A percentile compares a stretch with the other conserved stretches of the same genome.
These are phyloP conservation scores for Lasaia peninsularis DNA, from an alignment of 1,140 invertebrate species.

Conservation along the genomic window DNA sequence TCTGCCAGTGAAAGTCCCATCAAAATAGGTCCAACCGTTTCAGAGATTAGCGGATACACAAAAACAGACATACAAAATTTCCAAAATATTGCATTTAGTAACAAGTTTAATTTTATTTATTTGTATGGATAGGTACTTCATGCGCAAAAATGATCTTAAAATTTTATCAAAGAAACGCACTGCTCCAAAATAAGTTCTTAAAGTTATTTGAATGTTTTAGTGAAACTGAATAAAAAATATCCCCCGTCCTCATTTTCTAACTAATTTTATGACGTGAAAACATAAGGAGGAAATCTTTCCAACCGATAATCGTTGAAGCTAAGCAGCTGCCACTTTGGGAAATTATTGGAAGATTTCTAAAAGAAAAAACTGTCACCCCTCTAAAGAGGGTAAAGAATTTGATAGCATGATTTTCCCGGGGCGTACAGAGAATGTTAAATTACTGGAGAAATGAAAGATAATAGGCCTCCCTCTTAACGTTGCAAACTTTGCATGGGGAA, in stretches of 20 bases:
- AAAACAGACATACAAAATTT: too few relatives aligned
- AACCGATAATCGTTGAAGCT: constrained; percentile 68
- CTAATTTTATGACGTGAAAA: constrained; percentile 37
- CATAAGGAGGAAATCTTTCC: constrained; percentile 53
- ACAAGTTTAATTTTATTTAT: too few relatives aligned
- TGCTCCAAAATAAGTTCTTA: too few relatives aligned
- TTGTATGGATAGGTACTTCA: too few relatives aligned
- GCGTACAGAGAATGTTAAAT: constrained; percentile 70
- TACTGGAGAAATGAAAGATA: constrained; percentile 74
- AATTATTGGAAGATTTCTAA: constrained; percentile 71
- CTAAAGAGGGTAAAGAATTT: constrained; percentile 57
- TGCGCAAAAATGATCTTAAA: too few relatives aligned
- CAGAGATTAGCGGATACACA: too few relatives aligned
- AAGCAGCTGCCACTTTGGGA: constrained; percentile 70
- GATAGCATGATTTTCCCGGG: constrained; percentile 69
- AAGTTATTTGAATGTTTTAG: background rate
- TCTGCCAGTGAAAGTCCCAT: too few relatives aligned
- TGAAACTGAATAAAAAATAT: background rate
- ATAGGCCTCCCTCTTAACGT: constrained; percentile 58
- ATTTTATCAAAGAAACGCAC: too few relatives aligned
- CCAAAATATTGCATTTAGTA: too few relatives aligned
- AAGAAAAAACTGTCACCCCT: constrained; percentile 67
- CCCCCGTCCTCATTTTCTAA: constrained; percentile 22
- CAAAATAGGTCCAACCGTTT: too few relatives aligned
- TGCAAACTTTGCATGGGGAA: constrained; percentile 39